Percentiles rank a stretch among this genome's conserved stretches.
These are phyloP conservation scores for Gyrodactylus salaris DNA, from an alignment of 1,140 invertebrate genomes.

Conservation along the genomic window DNA sequence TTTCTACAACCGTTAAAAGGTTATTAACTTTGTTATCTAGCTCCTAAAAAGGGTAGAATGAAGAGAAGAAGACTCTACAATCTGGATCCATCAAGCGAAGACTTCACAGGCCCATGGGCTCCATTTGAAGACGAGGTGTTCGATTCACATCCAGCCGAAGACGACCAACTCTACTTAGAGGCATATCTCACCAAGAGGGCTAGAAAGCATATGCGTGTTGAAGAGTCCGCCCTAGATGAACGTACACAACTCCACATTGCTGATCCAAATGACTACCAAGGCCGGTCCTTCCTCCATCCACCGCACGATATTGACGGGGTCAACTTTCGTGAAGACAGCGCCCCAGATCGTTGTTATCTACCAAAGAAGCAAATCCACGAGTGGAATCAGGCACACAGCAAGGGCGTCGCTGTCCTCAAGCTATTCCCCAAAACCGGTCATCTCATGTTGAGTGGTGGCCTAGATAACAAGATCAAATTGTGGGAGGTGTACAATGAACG, in stretches of 20 bases:
- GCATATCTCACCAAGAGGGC: conserved; percentile 54
- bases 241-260: conserved; percentile 56
- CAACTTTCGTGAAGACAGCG: conserved; percentile 54
- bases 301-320: conserved; percentile 65
- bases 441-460: conserved; percentile 61
- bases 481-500: conserved; percentile 93
- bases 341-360: conserved; percentile 73
- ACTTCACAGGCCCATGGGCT: conserved; percentile 85
- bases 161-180: conserved; percentile 18
- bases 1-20: too few relatives aligned
- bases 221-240: conserved; percentile 69
- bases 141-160: conserved; percentile 46
- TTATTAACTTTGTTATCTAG: conserved; percentile 48
- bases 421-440: conserved; percentile 83
- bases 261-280: conserved; percentile 74
- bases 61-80: conserved; percentile 66
- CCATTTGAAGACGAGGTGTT: conserved; percentile 57
- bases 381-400: conserved; percentile 63
- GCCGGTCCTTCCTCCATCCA: conserved; percentile 57
- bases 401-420: conserved; percentile 68
- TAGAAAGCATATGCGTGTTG: conserved; percentile 18
- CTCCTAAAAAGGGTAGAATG: conserved; percentile 29
- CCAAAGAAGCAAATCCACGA: conserved; percentile 82
- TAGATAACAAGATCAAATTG: conserved; percentile 83
- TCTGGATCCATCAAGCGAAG: conserved; percentile 49